These are phyloP conservation scores for Cynodonichthys magdalenae DNA, from an alignment of 2,797 vertebrate genomes.

Conservation along the genomic window DNA sequence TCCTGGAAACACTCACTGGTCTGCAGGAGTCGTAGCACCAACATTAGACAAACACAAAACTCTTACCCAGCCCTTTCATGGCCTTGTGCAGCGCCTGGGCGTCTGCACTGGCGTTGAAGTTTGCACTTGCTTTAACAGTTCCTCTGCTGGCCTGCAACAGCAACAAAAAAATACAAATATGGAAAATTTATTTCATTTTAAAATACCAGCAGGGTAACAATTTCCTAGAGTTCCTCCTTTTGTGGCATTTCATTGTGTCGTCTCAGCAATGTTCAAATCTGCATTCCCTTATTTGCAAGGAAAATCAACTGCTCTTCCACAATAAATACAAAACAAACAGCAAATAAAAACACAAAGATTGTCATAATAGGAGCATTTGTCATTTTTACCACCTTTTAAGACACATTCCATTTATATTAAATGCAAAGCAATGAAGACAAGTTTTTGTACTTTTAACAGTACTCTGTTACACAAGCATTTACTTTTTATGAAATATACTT, in stretches of 20 bases:
- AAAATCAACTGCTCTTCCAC: background rate
- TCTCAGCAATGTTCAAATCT: background rate
- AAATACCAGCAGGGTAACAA: background rate
- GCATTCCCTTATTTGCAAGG: background rate
- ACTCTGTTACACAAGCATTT: too few species aligned
- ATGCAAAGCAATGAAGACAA: too few species aligned
- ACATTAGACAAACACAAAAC: background rate
- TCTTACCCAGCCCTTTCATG: slow-evolving; percentile 92
- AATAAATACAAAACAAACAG: background rate
- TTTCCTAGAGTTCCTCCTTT: background rate
- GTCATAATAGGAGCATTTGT: too few species aligned
- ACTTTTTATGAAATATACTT: too few species aligned
- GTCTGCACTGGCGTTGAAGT: slow-evolving; percentile 88
- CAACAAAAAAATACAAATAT: slow-evolving; percentile 10
- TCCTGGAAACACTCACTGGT: slow-evolving; percentile 16
- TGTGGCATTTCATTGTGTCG: background rate
- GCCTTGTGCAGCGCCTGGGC: slow-evolving; percentile 88
- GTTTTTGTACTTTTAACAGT: too few species aligned
- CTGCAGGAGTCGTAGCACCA: background rate
- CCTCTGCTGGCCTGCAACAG: slow-evolving; percentile 75
- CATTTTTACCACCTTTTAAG: too few species aligned
- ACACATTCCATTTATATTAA: too few species aligned
- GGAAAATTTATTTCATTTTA: background rate
- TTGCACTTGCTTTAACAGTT: slow-evolving; percentile 81
- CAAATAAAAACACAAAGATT: too few species aligned